Conservation (phyloP, 1,140 invertebrate genomes). For the Drosophila sucinea region DNA sequence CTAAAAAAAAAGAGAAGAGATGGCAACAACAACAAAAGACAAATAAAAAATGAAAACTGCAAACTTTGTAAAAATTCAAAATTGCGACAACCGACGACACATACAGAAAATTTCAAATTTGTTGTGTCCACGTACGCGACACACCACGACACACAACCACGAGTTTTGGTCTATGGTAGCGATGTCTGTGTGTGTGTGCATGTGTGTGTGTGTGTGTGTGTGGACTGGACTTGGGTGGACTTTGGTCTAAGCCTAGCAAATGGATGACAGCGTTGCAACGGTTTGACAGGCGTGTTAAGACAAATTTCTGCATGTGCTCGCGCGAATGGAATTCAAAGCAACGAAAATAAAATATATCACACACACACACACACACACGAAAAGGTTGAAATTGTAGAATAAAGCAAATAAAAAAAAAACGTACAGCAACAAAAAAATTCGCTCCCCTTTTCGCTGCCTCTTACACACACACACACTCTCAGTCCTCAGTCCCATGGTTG, state of each 20-base stretch:
- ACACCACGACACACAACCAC: constrained; percentile 33
- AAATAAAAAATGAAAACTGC: constrained; percentile 57
- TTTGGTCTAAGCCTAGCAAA: constrained; percentile 51
- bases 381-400: constrained; percentile 61
- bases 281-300: constrained; percentile 79
- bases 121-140: constrained; percentile 67
- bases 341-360: constrained; percentile 56
- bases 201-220: constrained; percentile 15
- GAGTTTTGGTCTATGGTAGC: constrained; percentile 71
- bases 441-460: constrained; percentile 30
- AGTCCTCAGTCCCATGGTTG: constrained; percentile 37
- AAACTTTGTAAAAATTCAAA: constrained; percentile 78
- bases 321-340: constrained; percentile 55
- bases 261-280: constrained; percentile 75
- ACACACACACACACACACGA: constrained; percentile 29
- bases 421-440: constrained; percentile 32
- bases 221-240: constrained; percentile 50
- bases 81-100: constrained; percentile 35
- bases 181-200: constrained; percentile 35
- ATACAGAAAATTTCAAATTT: constrained; percentile 42
- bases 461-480: neutral
- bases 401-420: constrained; percentile 63
- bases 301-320: constrained; percentile 75
- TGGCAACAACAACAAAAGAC: neutral
- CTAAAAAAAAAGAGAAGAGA: constrained; percentile 21